These are phyloP conservation scores for Dicrurus megarhynchus DNA, from an alignment of 2,113 vertebrate species.

Conservation along the genomic window DNA sequence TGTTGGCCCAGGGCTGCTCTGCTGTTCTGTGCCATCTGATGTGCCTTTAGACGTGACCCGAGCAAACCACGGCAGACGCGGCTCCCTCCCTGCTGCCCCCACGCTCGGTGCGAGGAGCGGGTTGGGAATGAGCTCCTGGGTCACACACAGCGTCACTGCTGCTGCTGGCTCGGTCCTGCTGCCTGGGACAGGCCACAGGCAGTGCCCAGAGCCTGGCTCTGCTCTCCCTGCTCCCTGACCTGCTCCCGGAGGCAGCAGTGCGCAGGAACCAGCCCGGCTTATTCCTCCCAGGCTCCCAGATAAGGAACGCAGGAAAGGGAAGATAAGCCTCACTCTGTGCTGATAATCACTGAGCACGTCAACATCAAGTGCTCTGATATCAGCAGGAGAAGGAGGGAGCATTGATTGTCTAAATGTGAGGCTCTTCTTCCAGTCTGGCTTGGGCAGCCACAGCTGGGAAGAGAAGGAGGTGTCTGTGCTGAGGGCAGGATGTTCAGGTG, in stretches of 20 bases:
- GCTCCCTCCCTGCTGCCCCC: not conserved
- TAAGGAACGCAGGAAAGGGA: not conserved
- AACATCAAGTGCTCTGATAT: not conserved
- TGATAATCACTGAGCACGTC: not conserved
- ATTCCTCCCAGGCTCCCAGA: not conserved
- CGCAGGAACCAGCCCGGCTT: not conserved
- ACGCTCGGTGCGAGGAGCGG: rapidly evolving
- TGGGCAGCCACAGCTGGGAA: not conserved
- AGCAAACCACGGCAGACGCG: not conserved
- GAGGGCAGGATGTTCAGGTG: not conserved
- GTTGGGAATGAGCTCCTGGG: not conserved
- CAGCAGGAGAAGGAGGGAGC: not conserved
- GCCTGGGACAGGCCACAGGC: not conserved
- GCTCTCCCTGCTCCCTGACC: not conserved
- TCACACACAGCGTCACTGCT: not conserved
- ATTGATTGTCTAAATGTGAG: not conserved
- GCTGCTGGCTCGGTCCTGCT: not conserved
- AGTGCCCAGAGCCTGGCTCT: not conserved
- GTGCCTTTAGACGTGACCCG: not conserved
- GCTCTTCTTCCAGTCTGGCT: not conserved
- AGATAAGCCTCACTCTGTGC: not conserved
- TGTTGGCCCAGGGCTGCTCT: not conserved
- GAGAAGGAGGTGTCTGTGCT: not conserved
- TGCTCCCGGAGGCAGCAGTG: rapidly evolving
- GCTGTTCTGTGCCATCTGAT: not conserved